Base-by-base conservation (phyloP, 2,113 vertebrate genomes). In the Numenius arquata region DNA sequence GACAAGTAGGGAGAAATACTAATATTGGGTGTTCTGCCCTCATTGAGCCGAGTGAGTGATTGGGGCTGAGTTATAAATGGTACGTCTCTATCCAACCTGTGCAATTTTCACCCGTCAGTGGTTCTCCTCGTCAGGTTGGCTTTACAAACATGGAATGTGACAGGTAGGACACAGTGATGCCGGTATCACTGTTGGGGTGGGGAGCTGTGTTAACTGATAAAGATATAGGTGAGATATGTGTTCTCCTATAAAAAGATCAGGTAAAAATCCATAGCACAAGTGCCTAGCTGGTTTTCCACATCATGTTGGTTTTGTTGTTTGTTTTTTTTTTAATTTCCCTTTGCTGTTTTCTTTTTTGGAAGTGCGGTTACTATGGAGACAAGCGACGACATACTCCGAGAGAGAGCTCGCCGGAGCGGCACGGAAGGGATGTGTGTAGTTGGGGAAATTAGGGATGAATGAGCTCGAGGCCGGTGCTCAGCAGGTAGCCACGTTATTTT, bases 341-440 rank as follows among this genome's bases (percentile, higher is more conserved):
- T 68, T 41, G 62, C 56, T 90, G 53, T 92, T 92, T 96, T 89
- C 66, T 48, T 58, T 58, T 84, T 79, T 84, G 86, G 84, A 88
- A 90, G 52, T 81, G 47, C 1, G 81, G 94, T 97, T 93, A 79
- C 92, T 93, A 86, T 97, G 81, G 92, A 96, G 88, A 94, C 77
- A 61, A 61, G 3, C 68, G 92, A 85, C 23, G 65, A 45, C 48
- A 75, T 9, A 21, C 38, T 56, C 32, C 29, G 45, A 47, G 56
- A n/a, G 58, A 50, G 72, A 75, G 76, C 72, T 77, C 79, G 62
- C 55, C 43, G 47, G 70, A 22, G 55, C 20, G 6, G 52, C 71
- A 38, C 43, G 62, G 43, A 5, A 23, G 21, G 36, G 47, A 68
- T 38, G 63, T 40, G 4, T 53, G 4, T 25, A 3, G 0, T 52